Conservation (phyloP, 1,140 invertebrate genomes). For the Cecropterus lyciades region DNA sequence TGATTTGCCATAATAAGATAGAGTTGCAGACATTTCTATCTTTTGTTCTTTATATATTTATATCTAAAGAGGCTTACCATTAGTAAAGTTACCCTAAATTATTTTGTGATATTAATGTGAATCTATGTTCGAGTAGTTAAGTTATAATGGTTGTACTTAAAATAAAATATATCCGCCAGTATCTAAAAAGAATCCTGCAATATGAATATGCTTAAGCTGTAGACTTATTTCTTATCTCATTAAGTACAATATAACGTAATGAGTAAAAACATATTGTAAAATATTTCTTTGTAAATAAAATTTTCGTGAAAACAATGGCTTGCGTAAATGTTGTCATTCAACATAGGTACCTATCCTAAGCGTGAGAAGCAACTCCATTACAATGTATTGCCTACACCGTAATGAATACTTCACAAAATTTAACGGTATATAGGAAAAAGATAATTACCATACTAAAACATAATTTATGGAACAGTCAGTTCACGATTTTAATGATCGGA, state of each 20-base stretch:
- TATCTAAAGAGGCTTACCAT: slow-evolving; percentile 63
- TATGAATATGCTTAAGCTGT: slow-evolving; percentile 39
- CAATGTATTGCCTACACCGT: slow-evolving; percentile 35
- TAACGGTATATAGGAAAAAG: too few species aligned
- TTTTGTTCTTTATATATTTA: slow-evolving; percentile 36
- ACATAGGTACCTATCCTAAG: slow-evolving; percentile 46
- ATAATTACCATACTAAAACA: too few species aligned
- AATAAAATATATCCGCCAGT: slow-evolving; percentile 38
- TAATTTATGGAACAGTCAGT: too few species aligned
- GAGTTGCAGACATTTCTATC: not conserved
- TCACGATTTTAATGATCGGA: too few species aligned
- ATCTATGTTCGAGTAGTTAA: slow-evolving; percentile 58
- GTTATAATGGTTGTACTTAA: slow-evolving; percentile 42
- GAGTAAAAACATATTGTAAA: slow-evolving; percentile 73
- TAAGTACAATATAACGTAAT: slow-evolving; percentile 67
- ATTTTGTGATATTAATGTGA: slow-evolving; percentile 78
- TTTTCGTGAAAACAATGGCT: slow-evolving; percentile 66
- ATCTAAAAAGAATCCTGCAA: slow-evolving; percentile 26
- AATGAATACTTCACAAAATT: slow-evolving; percentile 16
- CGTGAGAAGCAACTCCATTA: slow-evolving; percentile 54
- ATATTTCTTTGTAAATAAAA: slow-evolving; percentile 82
- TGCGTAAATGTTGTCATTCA: slow-evolving; percentile 45
- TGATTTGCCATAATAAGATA: not conserved
- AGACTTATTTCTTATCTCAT: slow-evolving; percentile 53
- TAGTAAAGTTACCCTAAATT: slow-evolving; percentile 75